phyloP scores from a whole-genome alignment of 2,888 invertebrate species.

The Cheilosia soror region DNA sequence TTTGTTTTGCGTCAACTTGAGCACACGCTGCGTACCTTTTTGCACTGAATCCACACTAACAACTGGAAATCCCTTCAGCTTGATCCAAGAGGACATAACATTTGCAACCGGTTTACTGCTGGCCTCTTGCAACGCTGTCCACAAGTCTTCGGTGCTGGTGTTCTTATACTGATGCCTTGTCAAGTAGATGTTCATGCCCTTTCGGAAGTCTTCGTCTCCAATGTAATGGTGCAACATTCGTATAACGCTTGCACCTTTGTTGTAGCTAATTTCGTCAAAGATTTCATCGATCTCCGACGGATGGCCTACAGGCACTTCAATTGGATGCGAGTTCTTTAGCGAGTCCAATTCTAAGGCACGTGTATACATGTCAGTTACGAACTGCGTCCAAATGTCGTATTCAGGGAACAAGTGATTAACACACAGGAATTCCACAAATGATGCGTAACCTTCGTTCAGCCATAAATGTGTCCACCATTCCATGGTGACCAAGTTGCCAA shows the following conservation, averaged over 20 bases:
- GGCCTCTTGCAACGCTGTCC: conserved; percentile 94
- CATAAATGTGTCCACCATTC: conserved; percentile 99
- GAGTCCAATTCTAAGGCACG: conserved; percentile 94
- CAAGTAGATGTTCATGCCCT: conserved; percentile 96
- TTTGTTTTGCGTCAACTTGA: conserved; percentile 92
- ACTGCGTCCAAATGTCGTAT: conserved; percentile 98
- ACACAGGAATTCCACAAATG: conserved; percentile 97
- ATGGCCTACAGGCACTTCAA: conserved; percentile 97
- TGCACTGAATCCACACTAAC: conserved; percentile 87
- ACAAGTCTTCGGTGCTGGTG: conserved; percentile 96
- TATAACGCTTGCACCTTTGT: conserved; percentile 97
- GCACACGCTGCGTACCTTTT: conserved; percentile 86
- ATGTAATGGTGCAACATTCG: conserved; percentile 97
- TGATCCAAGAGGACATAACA: conserved; percentile 99
- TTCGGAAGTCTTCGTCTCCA: conserved; percentile 95
- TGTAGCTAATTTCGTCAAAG: conserved; percentile 98
- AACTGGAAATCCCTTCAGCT: conserved; percentile 97
- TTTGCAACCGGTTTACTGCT: conserved; percentile 94
- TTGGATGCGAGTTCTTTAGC: conserved; percentile 96
- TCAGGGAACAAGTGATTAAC: conserved; percentile 96
- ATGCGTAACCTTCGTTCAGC: conserved; percentile 98
- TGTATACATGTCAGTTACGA: conserved; percentile 94
- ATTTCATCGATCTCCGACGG: conserved; percentile 98
- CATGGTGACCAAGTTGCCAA: conserved; percentile 99
- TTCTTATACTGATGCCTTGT: conserved; percentile 95